Percentiles rank a stretch among this genome's conserved stretches.
Evolutionary conservation across 92 coral and sea anemone species (phyloP).

Genomic region (Anthopleura xanthogrammica): DNA sequence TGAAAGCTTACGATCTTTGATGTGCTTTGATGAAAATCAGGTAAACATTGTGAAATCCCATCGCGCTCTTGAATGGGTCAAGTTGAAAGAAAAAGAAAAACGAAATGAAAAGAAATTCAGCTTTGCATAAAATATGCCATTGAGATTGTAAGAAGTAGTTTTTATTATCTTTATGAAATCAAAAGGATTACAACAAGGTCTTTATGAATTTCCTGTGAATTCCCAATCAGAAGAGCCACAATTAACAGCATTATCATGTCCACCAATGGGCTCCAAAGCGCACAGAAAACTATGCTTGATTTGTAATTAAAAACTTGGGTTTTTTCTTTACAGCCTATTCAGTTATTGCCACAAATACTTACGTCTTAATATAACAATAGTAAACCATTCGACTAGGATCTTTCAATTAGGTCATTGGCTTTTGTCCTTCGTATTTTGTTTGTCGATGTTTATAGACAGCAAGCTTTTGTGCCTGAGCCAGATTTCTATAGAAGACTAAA

Average conservation of each 20-base stretch:
- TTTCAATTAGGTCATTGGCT: slow-evolving; percentile 67
- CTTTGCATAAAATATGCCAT: background rate
- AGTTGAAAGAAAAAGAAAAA: background rate
- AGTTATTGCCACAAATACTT: slow-evolving; percentile 32
- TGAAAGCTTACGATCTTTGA: background rate
- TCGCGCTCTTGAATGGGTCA: background rate
- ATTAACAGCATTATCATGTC: background rate
- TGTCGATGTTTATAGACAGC: slow-evolving; percentile 55
- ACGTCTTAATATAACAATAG: slow-evolving; percentile 61
- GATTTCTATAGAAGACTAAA: slow-evolving; percentile 55
- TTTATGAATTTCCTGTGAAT: slow-evolving; percentile 10
- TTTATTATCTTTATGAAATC: slow-evolving; percentile 13
- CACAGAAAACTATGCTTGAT: slow-evolving; percentile 7
- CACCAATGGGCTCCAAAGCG: slow-evolving; percentile 15
- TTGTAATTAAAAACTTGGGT: slow-evolving; percentile 30
- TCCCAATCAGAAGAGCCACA: background rate
- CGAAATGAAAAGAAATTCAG: background rate
- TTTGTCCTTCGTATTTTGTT: slow-evolving; percentile 47
- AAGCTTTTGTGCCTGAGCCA: slow-evolving; percentile 42
- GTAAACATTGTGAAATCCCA: background rate
- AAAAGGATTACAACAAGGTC: slow-evolving; percentile 4
- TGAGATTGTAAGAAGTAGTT: background rate
- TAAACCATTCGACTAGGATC: slow-evolving; percentile 37
- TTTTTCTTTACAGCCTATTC: slow-evolving; percentile 25
- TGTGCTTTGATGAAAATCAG: background rate